Base-by-base conservation (phyloP, 2,888 invertebrate genomes). In the Macrosiphum euphorbiae region DNA sequence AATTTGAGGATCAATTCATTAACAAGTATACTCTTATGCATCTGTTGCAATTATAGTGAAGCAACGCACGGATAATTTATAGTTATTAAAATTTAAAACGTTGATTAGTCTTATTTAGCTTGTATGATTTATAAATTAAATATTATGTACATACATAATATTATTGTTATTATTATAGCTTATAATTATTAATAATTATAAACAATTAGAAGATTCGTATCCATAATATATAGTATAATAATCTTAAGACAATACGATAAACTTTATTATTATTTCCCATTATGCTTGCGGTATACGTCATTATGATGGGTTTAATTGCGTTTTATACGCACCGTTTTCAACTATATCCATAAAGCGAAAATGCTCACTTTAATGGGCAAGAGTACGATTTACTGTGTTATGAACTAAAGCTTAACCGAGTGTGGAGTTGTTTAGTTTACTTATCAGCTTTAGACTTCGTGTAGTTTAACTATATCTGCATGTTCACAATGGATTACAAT, bases 361-460 rank as follows among this genome's bases (percentile, higher is more conserved):
- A 35, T n/a, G 52, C 52, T 24, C 35, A 88, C 35, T 52, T 50
- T 88, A 88, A 88, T 88, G 35, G 52, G 35, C 10, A 35, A 52
- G 35, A 35, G n/a, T 50, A 87, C 87, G n/a, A 88, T 35, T 88
- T 88, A 88, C 55, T 28, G 44, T 41, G 50, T 50, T 88, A 88
- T 58, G 16, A 58, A 58, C 88, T 58, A 35, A 88, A 44, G 88
- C 58, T 55, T 88, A 88, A 88, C 88, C 58, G 24, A 88, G 55
- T 58, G 88, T 88, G 41, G 58, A 35, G 58, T 88, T 58, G 88
- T 88, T 88, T 58, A 35, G 55, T 88, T 88, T 58, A 44, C 88
- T 58, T 55, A 88, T 58, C 88, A 88, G 88, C 58, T 88, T 88
- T 41, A 35, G 55, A 41, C 35, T 44, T 58, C 4, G 13, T 88